Percentiles rank a stretch among this genome's conserved stretches.
Conservation (phyloP, 2,888 invertebrate species). For the Trissolcus japonicus region DNA sequence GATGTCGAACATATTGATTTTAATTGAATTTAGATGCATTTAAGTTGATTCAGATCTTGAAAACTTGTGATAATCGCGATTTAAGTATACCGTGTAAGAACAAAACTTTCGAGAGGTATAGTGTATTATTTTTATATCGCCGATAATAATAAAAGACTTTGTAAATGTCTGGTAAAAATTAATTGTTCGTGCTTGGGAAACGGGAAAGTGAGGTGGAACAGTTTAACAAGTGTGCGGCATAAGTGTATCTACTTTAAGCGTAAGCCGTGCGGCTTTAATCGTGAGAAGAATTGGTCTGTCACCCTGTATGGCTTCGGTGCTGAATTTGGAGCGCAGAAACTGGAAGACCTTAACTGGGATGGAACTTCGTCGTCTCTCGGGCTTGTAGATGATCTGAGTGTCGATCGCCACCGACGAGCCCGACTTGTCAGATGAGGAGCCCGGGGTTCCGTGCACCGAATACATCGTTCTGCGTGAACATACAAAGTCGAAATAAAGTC, state of each 20-base stretch:
- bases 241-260: slow-evolving; percentile 15
- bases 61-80: too few relatives aligned
- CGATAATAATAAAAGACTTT: too few relatives aligned
- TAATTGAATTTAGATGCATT: too few relatives aligned
- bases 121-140: too few relatives aligned
- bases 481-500: slow-evolving; percentile 17
- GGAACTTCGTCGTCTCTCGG: slow-evolving; percentile 65
- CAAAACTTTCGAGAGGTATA: too few relatives aligned
- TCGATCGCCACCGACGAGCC: slow-evolving; percentile 64
- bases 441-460: slow-evolving; percentile 70
- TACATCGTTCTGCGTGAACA: slow-evolving; percentile 65
- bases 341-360: slow-evolving; percentile 68
- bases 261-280: slow-evolving; percentile 6
- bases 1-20: too few relatives aligned
- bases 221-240: neutral
- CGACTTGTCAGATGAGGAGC: slow-evolving; percentile 64
- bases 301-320: slow-evolving; percentile 64
- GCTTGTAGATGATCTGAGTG: slow-evolving; percentile 65
- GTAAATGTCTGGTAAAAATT: too few relatives aligned
- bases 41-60: too few relatives aligned
- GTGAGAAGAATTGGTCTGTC: slow-evolving; percentile 34
- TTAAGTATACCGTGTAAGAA: too few relatives aligned
- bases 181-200: too few relatives aligned
- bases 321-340: slow-evolving; percentile 69
- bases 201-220: too few relatives aligned